Evolutionary conservation across 2,113 vertebrate genomes (phyloP).

Genomic region (Colistium nudipinnis): DNA sequence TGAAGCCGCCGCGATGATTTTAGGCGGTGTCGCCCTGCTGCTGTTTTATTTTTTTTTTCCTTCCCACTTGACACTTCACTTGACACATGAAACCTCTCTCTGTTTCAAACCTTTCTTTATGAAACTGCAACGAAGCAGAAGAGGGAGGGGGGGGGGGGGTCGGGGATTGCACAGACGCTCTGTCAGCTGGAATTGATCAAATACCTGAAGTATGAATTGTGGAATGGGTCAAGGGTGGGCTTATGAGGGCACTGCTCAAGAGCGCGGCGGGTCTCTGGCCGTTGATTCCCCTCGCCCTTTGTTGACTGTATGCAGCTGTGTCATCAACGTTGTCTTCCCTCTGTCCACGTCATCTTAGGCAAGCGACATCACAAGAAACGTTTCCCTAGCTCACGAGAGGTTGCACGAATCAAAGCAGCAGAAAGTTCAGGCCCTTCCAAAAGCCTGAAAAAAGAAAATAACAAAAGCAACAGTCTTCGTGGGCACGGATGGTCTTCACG

Average conservation of each 20-base stretch:
- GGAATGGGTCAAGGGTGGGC: slow-evolving; percentile 10
- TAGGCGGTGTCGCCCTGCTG: slow-evolving; percentile 36
- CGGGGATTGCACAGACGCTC: slow-evolving; percentile 17
- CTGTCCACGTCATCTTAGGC: slow-evolving; percentile 11
- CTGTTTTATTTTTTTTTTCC: background rate
- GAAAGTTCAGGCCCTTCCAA: slow-evolving; percentile 17
- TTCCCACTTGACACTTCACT: slow-evolving; percentile 32
- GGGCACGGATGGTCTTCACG: slow-evolving; percentile 6
- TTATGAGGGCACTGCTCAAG: slow-evolving; percentile 14
- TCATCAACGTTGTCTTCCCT: background rate
- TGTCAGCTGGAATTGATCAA: slow-evolving; percentile 43
- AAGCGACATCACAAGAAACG: slow-evolving; percentile 22
- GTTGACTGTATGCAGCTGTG: slow-evolving; percentile 20
- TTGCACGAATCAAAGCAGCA: slow-evolving; percentile 37
- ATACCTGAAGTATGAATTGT: slow-evolving; percentile 19
- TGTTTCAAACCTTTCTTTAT: slow-evolving; percentile 50
- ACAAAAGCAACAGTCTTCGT: background rate
- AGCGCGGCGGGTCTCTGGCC: slow-evolving; percentile 1
- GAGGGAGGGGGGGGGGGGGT: slow-evolving; percentile 27
- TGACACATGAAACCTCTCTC: slow-evolving; percentile 39
- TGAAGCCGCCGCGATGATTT: slow-evolving; percentile 67
- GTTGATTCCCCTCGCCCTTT: slow-evolving; percentile 19
- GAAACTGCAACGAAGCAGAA: slow-evolving; percentile 41
- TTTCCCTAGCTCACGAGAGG: slow-evolving; percentile 17
- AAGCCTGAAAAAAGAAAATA: slow-evolving; percentile 3